phyloP scores from a whole-genome alignment of 1,140 invertebrate genomes.

The Coboldia fuscipes region DNA sequence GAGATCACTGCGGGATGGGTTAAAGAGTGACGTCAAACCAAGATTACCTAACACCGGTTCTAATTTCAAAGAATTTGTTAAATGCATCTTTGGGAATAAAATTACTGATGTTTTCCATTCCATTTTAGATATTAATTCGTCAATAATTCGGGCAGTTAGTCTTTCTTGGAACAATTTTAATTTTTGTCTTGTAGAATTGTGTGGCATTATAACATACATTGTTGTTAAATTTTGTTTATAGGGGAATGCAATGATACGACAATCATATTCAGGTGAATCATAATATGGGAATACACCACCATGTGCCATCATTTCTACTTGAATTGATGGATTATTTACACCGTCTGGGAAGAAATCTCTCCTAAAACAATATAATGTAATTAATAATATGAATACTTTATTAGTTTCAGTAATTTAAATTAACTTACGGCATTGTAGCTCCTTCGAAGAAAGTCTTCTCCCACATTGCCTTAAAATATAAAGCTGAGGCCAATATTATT shows the following conservation, averaged over 20 bases:
- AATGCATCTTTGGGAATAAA: constrained; percentile 39
- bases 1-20: constrained; percentile 28
- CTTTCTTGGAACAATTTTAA: constrained; percentile 25
- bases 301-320: constrained; percentile 42
- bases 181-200: constrained; percentile 20
- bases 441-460: constrained; percentile 35
- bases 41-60: constrained; percentile 25
- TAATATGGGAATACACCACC: constrained; percentile 17
- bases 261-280: constrained; percentile 15
- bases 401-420: background rate
- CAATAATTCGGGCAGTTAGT: constrained; percentile 26
- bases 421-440: constrained; percentile 26
- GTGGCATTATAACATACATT: constrained; percentile 51
- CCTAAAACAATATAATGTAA: constrained; percentile 11
- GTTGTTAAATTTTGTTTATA: constrained; percentile 38
- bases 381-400: background rate
- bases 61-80: constrained; percentile 31
- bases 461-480: constrained; percentile 64
- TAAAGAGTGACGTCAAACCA: constrained; percentile 35
- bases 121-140: constrained; percentile 26
- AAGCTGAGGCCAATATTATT: constrained; percentile 45
- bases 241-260: constrained; percentile 42
- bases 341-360: constrained; percentile 26
- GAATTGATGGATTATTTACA: constrained; percentile 21
- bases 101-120: constrained; percentile 24